Evolutionary conservation across 2,113 vertebrate genomes (phyloP).

Genomic region (Marmota monax): DNA sequence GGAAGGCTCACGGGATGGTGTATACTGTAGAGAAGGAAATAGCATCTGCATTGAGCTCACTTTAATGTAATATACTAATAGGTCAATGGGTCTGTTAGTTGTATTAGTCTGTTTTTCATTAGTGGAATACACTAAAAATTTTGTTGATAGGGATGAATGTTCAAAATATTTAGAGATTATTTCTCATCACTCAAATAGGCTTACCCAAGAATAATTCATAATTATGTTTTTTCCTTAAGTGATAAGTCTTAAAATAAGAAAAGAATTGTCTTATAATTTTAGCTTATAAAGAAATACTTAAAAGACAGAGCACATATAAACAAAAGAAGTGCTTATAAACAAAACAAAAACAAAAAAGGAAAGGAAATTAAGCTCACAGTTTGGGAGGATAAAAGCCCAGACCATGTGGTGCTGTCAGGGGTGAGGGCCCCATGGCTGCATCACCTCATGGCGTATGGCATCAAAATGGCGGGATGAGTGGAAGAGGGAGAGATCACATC

Average conservation of each 20-base stretch:
- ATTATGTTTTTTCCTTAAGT: conserved; percentile 4
- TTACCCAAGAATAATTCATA: neutral
- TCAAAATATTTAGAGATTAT: neutral
- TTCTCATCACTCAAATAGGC: conserved; percentile 24
- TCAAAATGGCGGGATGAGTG: neutral
- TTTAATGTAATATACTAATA: neutral
- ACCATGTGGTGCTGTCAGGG: too few species aligned
- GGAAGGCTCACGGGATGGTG: too few species aligned
- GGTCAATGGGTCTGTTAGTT: neutral
- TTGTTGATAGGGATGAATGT: neutral
- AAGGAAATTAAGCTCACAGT: neutral
- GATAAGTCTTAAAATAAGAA: conserved; percentile 53
- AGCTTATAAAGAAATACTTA: neutral
- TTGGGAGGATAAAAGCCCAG: neutral
- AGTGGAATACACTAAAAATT: neutral
- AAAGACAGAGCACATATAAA: neutral
- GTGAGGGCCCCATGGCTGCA: neutral
- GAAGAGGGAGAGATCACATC: too few species aligned
- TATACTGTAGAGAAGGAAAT: neutral
- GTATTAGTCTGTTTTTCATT: neutral
- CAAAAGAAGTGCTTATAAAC: neutral
- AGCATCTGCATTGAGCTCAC: neutral
- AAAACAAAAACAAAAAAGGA: neutral
- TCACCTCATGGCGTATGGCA: too few species aligned
- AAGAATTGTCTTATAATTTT: conserved; percentile 8